A percentile compares a stretch with the other conserved stretches of the same genome.
Evolutionary conservation across 2,797 vertebrate genomes (phyloP).

Genomic region (Dendrocincla tyrannina): DNA sequence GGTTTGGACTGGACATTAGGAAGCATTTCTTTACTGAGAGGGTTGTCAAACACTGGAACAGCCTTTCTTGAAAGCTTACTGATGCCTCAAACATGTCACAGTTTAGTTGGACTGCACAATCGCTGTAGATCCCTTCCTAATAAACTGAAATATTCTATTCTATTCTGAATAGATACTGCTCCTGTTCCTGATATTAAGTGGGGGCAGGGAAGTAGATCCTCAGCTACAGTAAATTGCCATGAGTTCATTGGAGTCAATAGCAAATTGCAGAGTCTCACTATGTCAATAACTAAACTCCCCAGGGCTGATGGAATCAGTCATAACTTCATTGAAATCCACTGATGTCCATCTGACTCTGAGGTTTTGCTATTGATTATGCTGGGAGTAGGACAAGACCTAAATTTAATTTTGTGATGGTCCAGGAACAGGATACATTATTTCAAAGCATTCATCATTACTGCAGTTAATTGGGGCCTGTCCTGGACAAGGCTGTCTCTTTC

Average conservation of each 20-base stretch:
- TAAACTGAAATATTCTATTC: neutral
- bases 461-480: conserved; percentile 34
- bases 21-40: neutral
- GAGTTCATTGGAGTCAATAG: neutral
- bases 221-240: conserved; percentile 20
- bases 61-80: neutral
- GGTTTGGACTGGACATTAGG: neutral
- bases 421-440: conserved; percentile 12
- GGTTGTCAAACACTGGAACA: neutral
- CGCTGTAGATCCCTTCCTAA: neutral
- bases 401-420: conserved; percentile 35
- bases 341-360: conserved; percentile 17
- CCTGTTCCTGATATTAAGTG: neutral
- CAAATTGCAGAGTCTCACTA: conserved; percentile 15
- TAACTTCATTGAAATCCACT: conserved; percentile 31
- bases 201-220: neutral
- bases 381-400: conserved; percentile 13
- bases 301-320: neutral
- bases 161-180: neutral
- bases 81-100: neutral
- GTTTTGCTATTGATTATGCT: conserved; percentile 21
- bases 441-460: neutral
- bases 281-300: conserved; percentile 33
- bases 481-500: conserved; percentile 3
- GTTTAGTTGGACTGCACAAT: neutral